phyloP scores from a whole-genome alignment of 1,140 invertebrate genomes.

The Parapsyche elsis region DNA sequence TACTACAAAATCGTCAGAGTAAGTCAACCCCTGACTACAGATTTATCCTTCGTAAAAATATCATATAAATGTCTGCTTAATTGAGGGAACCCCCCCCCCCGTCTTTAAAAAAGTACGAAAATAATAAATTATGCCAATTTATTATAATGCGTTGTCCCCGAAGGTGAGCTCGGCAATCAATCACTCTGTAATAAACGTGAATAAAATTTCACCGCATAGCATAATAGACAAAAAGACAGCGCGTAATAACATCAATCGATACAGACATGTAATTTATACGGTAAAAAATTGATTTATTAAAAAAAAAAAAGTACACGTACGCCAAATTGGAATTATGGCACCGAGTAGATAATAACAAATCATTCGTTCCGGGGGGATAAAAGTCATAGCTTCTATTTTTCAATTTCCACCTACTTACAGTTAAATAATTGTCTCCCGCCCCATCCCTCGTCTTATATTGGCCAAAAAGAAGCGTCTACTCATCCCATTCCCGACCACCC shows the following conservation, averaged over 20 bases:
- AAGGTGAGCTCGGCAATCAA: conserved; percentile 27
- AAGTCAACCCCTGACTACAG: too few relatives aligned
- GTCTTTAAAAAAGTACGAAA: conserved; percentile 47
- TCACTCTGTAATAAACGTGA: conserved; percentile 23
- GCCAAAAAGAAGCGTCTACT: not conserved
- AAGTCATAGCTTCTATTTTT: conserved; percentile 55
- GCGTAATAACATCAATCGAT: not conserved
- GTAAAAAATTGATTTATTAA: too few relatives aligned
- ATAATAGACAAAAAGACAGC: not conserved
- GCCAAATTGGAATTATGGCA: not conserved
- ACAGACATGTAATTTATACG: not conserved
- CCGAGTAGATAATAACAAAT: not conserved
- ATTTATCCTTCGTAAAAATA: not conserved
- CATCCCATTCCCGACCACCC: conserved; percentile 5
- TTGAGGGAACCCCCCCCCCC: conserved; percentile 25
- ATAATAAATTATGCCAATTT: conserved; percentile 54
- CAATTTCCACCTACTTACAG: conserved; percentile 56
- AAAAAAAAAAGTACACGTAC: not conserved
- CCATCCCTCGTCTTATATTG: not conserved
- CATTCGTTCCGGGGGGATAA: conserved; percentile 45
- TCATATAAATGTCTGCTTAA: conserved; percentile 5
- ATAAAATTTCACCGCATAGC: not conserved
- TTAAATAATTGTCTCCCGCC: conserved; percentile 55
- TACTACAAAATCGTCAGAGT: too few relatives aligned
- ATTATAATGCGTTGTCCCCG: conserved; percentile 29